Evolutionary conservation across 2,888 invertebrate species (phyloP).

Genomic region (Bellardia pandia): DNA sequence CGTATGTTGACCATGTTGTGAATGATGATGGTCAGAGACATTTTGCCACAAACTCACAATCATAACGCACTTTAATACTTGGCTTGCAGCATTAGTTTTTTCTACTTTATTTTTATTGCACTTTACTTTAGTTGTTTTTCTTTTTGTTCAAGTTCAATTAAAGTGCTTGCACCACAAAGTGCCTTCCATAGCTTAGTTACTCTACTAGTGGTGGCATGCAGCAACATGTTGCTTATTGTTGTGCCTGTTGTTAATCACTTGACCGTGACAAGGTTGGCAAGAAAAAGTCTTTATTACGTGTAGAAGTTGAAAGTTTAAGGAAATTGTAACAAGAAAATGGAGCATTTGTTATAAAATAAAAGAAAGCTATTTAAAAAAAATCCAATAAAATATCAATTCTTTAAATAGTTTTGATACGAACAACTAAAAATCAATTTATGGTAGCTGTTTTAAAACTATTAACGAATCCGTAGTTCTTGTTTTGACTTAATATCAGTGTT

Average conservation of each 20-base stretch:
- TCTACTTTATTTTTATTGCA: slow-evolving; percentile 47
- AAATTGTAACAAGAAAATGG: not conserved
- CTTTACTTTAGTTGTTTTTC: slow-evolving; percentile 22
- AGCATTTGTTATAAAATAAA: too few species aligned
- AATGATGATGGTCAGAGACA: slow-evolving; percentile 46
- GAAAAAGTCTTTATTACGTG: not conserved
- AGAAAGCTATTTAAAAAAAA: too few species aligned
- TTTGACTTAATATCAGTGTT: too few species aligned
- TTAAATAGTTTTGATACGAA: too few species aligned
- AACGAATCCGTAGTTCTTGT: too few species aligned
- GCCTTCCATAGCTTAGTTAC: slow-evolving; percentile 19
- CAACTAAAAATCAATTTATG: too few species aligned
- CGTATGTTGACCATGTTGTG: not conserved
- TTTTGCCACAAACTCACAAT: slow-evolving; percentile 38
- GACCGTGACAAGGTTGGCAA: slow-evolving; percentile 80
- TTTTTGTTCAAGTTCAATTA: slow-evolving; percentile 14
- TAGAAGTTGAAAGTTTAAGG: slow-evolving; percentile 3
- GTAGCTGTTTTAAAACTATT: too few species aligned
- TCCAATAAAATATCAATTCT: too few species aligned
- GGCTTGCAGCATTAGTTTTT: slow-evolving; percentile 11
- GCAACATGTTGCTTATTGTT: slow-evolving; percentile 47
- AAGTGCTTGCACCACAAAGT: slow-evolving; percentile 33
- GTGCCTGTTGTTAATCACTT: slow-evolving; percentile 79
- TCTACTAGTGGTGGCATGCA: slow-evolving; percentile 7
- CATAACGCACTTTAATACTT: slow-evolving; percentile 68